Evolutionary conservation across 2,888 invertebrate genomes (phyloP).

Genomic region (Odontocerum albicorne): DNA sequence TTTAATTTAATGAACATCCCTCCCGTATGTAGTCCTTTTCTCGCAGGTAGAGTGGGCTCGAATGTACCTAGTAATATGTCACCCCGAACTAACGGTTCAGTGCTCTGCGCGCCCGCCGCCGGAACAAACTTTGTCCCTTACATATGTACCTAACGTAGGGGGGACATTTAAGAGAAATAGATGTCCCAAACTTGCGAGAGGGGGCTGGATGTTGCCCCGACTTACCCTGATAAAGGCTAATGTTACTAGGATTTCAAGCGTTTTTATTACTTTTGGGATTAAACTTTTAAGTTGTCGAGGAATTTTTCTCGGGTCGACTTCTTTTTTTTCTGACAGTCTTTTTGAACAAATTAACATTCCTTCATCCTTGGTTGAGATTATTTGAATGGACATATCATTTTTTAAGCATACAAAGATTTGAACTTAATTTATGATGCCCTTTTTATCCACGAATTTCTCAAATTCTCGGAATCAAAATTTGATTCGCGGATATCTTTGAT

Average conservation of each 20-base stretch:
- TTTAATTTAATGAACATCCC: not conserved
- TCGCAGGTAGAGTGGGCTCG: not conserved
- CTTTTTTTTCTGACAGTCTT: slow-evolving; percentile 4
- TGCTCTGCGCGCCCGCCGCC: slow-evolving; percentile 20
- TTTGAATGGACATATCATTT: too few relatives aligned
- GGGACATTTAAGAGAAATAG: slow-evolving; percentile 20
- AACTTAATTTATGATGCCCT: too few relatives aligned
- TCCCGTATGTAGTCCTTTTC: not conserved
- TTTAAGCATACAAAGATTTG: too few relatives aligned
- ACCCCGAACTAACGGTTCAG: slow-evolving; percentile 19
- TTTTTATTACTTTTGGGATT: slow-evolving; percentile 10
- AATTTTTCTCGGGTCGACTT: not conserved
- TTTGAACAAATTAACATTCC: not conserved
- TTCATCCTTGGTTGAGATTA: too few relatives aligned
- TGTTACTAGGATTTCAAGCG: slow-evolving; percentile 10
- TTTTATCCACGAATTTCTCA: too few relatives aligned
- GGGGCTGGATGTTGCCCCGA: not conserved
- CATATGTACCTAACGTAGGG: slow-evolving; percentile 1
- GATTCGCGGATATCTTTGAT: too few relatives aligned
- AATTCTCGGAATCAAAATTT: too few relatives aligned
- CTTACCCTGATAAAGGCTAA: slow-evolving; percentile 16
- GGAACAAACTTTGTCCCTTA: slow-evolving; percentile 22
- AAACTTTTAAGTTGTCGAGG: slow-evolving; percentile 4
- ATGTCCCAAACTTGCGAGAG: slow-evolving; percentile 22
- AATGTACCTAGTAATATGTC: slow-evolving; percentile 21